phyloP scores from a whole-genome alignment of 2,797 vertebrate genomes.

The Fistularia commersonii region DNA sequence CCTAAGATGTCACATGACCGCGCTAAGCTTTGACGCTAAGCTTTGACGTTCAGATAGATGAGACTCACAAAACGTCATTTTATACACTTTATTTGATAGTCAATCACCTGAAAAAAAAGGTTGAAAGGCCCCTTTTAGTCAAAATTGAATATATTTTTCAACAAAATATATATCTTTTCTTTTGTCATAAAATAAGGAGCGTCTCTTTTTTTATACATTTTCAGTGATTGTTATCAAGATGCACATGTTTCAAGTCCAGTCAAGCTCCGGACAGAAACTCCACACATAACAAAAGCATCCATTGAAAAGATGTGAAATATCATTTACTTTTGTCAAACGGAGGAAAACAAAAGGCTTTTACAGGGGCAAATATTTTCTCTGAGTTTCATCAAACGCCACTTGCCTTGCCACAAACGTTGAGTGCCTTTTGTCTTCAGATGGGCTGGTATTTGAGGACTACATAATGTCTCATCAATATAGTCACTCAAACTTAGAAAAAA shows the following conservation, averaged over 20 bases:
- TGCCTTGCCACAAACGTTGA: no score
- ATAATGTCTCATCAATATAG: no score
- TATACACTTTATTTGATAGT: slow-evolving; percentile 59
- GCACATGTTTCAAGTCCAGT: slow-evolving; percentile 2
- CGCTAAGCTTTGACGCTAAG: no score
- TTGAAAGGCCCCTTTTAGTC: slow-evolving; percentile 42
- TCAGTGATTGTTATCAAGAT: slow-evolving; percentile 43
- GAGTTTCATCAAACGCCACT: no score
- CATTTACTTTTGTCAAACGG: no score
- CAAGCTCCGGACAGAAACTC: slow-evolving; percentile 24
- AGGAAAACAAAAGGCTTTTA: no score
- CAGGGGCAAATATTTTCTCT: no score
- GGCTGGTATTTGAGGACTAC: no score
- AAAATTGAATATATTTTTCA: slow-evolving; percentile 60
- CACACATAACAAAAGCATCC: slow-evolving; percentile 15
- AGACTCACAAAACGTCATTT: background rate
- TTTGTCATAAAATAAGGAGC: slow-evolving; percentile 49
- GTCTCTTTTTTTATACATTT: slow-evolving; percentile 27
- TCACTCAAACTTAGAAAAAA: no score
- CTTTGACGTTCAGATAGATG: background rate
- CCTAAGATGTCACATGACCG: no score
- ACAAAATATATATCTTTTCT: slow-evolving; percentile 60
- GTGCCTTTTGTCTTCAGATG: no score
- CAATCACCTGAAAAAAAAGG: slow-evolving; percentile 61
- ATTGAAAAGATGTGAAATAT: slow-evolving; percentile 16